Evolutionary conservation across 2,113 vertebrate species (phyloP).

Genomic region (Brachypodius melanocephalos): DNA sequence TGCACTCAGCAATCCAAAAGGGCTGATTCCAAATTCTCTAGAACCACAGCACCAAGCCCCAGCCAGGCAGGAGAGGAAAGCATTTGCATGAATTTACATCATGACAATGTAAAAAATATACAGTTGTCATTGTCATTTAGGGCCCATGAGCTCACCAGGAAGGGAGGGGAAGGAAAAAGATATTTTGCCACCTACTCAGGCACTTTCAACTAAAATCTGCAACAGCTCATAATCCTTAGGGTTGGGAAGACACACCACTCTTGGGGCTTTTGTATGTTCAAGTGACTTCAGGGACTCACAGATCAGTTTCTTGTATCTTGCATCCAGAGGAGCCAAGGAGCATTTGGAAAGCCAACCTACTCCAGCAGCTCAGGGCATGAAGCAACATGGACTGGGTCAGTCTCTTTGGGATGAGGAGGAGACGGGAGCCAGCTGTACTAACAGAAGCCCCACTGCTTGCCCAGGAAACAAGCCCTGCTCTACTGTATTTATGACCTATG

Average conservation of each 20-base stretch:
- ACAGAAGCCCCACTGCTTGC: neutral
- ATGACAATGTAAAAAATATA: neutral
- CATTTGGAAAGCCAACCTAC: neutral
- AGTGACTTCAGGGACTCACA: rapidly evolving
- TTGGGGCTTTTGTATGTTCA: neutral
- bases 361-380: neutral
- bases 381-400: neutral
- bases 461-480: neutral
- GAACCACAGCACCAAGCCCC: neutral
- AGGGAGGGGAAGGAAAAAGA: neutral
- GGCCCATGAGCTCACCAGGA: neutral
- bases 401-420: neutral
- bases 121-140: neutral
- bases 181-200: neutral
- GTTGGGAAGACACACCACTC: neutral
- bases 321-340: neutral
- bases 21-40: neutral
- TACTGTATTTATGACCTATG: neutral
- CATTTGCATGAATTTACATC: neutral
- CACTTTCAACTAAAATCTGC: neutral
- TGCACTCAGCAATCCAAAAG: neutral
- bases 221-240: neutral
- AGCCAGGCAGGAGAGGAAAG: neutral
- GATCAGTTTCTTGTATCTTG: neutral
- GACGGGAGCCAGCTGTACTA: neutral